Conservation (phyloP, 2,888 invertebrate species). For the Clostera curtula region DNA sequence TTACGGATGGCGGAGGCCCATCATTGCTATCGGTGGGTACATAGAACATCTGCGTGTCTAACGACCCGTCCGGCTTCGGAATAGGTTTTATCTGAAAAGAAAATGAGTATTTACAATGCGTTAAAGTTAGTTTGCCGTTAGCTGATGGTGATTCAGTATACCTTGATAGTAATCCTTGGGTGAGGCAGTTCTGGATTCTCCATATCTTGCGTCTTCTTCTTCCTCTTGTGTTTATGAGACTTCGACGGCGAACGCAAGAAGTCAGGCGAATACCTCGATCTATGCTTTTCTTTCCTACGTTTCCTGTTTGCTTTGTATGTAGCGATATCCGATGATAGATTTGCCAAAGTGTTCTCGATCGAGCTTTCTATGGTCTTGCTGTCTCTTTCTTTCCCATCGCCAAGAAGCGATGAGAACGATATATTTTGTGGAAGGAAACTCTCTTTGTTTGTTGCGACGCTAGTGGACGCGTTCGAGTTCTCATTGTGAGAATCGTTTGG, state of each 20-base stretch:
- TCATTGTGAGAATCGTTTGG: slow-evolving; percentile 69
- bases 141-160: too few relatives aligned
- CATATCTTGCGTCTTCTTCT: slow-evolving; percentile 84
- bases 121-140: too few relatives aligned
- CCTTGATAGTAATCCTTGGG: slow-evolving; percentile 88
- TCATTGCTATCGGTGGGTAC: slow-evolving; percentile 81
- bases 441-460: slow-evolving; percentile 36
- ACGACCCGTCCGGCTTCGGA: slow-evolving; percentile 84
- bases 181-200: slow-evolving; percentile 73
- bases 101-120: too few relatives aligned
- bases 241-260: slow-evolving; percentile 78
- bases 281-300: slow-evolving; percentile 84
- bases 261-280: slow-evolving; percentile 82
- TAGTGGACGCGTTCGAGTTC: slow-evolving; percentile 61
- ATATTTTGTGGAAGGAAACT: slow-evolving; percentile 53
- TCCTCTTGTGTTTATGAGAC: slow-evolving; percentile 86
- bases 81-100: slow-evolving; percentile 88
- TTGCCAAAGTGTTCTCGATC: slow-evolving; percentile 62
- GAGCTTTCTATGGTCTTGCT: slow-evolving; percentile 64
- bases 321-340: slow-evolving; percentile 64
- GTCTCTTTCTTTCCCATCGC: slow-evolving; percentile 57
- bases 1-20: slow-evolving; percentile 60
- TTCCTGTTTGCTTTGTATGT: slow-evolving; percentile 79
- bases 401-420: slow-evolving; percentile 65
- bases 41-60: slow-evolving; percentile 86